Percentiles rank a stretch among this genome's conserved stretches.
phyloP scores from a whole-genome alignment of 2,797 vertebrate genomes.

The Cottoperca gobio region DNA sequence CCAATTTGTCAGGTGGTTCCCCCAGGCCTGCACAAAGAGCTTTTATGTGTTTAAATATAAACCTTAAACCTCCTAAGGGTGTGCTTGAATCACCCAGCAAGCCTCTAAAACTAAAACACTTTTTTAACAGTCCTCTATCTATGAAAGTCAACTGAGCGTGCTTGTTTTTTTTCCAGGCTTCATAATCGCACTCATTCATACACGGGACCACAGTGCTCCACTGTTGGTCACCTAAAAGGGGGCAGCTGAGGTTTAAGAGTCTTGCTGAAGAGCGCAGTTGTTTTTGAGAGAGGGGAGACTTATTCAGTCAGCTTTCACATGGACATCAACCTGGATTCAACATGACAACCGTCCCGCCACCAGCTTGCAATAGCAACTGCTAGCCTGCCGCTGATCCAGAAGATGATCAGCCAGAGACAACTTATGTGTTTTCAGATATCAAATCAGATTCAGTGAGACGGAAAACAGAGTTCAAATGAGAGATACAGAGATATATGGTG shows the following conservation, averaged over 20 bases:
- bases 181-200: constrained; percentile 56
- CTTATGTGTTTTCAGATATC: constrained; percentile 10
- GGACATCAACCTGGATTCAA: constrained; percentile 23
- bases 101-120: constrained; percentile 45
- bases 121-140: constrained; percentile 40
- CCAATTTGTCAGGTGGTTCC: constrained; percentile 26
- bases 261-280: constrained; percentile 44
- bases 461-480: not conserved
- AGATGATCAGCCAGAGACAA: constrained; percentile 25
- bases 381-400: constrained; percentile 7
- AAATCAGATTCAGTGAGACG: not conserved
- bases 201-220: constrained; percentile 38
- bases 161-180: constrained; percentile 30
- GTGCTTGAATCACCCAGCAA: constrained; percentile 29
- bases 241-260: constrained; percentile 29
- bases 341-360: constrained; percentile 9
- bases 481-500: constrained; percentile 6
- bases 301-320: constrained; percentile 13
- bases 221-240: constrained; percentile 39
- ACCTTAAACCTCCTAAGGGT: constrained; percentile 27
- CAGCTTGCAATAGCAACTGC: constrained; percentile 8
- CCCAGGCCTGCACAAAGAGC: constrained; percentile 5
- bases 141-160: constrained; percentile 38
- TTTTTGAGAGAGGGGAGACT: constrained; percentile 15
- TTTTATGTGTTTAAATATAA: constrained; percentile 52